Percentiles rank a stretch among this genome's conserved stretches.
phyloP scores from a whole-genome alignment of 1,140 invertebrate species.

The Drosophila pallidifrons region DNA sequence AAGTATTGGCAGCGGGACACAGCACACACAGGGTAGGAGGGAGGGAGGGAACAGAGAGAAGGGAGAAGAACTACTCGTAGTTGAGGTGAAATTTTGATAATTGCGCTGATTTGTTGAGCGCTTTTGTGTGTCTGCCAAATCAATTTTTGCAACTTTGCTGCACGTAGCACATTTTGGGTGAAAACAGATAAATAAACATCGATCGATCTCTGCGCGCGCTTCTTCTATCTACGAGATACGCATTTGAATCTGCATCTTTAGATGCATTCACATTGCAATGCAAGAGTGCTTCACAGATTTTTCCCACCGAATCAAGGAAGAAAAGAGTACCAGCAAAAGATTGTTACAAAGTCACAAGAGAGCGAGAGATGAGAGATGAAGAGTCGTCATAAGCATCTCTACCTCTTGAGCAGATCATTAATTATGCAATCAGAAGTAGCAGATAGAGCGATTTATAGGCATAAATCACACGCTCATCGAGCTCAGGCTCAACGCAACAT shows the following conservation, averaged over 20 bases:
- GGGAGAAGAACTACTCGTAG: slow-evolving; percentile 17
- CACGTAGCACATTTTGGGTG: slow-evolving; percentile 25
- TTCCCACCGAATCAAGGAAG: slow-evolving; percentile 57
- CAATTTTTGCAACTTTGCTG: slow-evolving; percentile 79
- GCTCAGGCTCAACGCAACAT: slow-evolving; percentile 28
- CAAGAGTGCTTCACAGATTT: slow-evolving; percentile 32
- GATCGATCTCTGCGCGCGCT: slow-evolving; percentile 5
- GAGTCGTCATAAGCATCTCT: slow-evolving; percentile 20
- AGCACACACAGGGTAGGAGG: too few species aligned
- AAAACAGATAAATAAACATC: slow-evolving; percentile 64
- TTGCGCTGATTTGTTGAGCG: slow-evolving; percentile 71
- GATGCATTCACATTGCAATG: not conserved
- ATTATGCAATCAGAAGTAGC: slow-evolving; percentile 83
- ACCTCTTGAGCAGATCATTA: slow-evolving; percentile 63
- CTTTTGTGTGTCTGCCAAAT: slow-evolving; percentile 48
- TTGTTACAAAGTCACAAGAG: slow-evolving; percentile 50
- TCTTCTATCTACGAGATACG: slow-evolving; percentile 17
- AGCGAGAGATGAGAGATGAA: slow-evolving; percentile 7
- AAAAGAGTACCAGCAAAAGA: slow-evolving; percentile 6
- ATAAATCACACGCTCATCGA: slow-evolving; percentile 78
- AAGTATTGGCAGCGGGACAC: slow-evolving; percentile 2
- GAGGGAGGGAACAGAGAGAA: too few species aligned
- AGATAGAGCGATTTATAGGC: slow-evolving; percentile 81
- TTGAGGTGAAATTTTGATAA: slow-evolving; percentile 58
- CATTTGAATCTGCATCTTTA: not conserved